phyloP scores from a whole-genome alignment of 1,140 invertebrate species.

The Hermatobates lingyangjiaoensis region DNA sequence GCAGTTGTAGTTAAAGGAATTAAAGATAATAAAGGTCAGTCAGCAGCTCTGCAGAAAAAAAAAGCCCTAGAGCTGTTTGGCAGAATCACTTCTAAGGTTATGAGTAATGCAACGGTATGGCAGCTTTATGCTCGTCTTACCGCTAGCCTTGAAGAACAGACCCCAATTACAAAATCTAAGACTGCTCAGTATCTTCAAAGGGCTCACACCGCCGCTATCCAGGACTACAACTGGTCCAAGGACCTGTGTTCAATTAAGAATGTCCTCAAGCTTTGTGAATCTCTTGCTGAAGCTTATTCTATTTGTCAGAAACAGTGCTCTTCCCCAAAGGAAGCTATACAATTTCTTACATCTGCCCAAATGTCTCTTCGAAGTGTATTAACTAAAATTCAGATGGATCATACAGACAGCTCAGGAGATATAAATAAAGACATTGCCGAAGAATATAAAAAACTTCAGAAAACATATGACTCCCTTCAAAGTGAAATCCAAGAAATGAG shows the following conservation, averaged over 20 bases:
- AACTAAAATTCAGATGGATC: conserved; percentile 13
- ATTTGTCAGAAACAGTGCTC: conserved; percentile 5
- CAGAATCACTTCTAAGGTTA: conserved; percentile 42
- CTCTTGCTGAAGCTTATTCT: conserved; percentile 22
- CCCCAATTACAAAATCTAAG: conserved; percentile 40
- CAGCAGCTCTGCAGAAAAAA: conserved; percentile 23
- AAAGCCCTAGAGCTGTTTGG: conserved; percentile 59
- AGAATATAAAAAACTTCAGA: neutral
- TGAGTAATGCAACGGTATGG: conserved; percentile 55
- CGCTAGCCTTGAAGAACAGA: conserved; percentile 33
- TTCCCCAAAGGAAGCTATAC: conserved; percentile 11
- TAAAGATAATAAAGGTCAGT: conserved; percentile 11
- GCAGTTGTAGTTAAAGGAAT: conserved; percentile 45
- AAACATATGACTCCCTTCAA: neutral
- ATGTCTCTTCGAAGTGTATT: conserved; percentile 15
- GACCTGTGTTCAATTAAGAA: conserved; percentile 27
- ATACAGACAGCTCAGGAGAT: neutral
- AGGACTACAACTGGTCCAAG: conserved; percentile 33
- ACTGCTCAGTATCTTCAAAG: conserved; percentile 35
- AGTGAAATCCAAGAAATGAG: neutral
- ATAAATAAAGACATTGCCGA: neutral
- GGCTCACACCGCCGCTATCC: conserved; percentile 26
- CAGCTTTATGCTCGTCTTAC: conserved; percentile 54
- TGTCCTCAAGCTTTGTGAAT: conserved; percentile 28
- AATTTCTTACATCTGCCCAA: conserved; percentile 15